Evolutionary conservation across 2,888 invertebrate genomes (phyloP), one percentile per base, ranked within the genome.

Genomic region (Hydropsyche betteni): DNA sequence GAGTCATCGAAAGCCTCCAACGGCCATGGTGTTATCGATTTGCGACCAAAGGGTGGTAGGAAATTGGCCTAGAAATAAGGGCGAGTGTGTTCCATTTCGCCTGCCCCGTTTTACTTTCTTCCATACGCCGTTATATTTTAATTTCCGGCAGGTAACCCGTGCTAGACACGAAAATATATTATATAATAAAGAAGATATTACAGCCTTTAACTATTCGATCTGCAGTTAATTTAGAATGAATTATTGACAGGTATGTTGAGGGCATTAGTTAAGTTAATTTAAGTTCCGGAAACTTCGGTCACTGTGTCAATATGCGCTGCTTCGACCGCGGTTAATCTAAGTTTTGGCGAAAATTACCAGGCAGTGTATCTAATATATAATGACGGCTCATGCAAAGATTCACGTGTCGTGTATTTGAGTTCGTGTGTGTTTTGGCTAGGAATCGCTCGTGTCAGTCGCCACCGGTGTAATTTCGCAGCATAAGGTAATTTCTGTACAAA

Each of bases 51-150:
- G 44, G 44, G 44, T 64, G 12, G 36, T 61, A 34, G 64, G 34
- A 64, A 64, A 36, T 64, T 36, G 64, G 64, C 34, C 36, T 64
- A 12, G 36, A 64, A 64, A 64, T 64, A 64, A 64, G 64, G 34
- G 36, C 34, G 36, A 64, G 16, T 58, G 64, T 64, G 36, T 36
- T 64, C 64, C 34, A 64, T 64, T 64, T 64, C 64, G 8, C 24
- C 36, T 8, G 33, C 33, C 16, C 10, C 5, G 10, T 16, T 61
- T 1, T 61, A 6, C 33, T 36, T 36, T n/a, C 34, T 64, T 64
- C 12, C 36, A 64, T 10, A 44, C 36, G 33, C 64, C 64, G 34
- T 64, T 64, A 64, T 64, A 64, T 64, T 64, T 64, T 64, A 64
- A 64, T 64, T 64, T 64, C 64, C 64, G 64, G 64, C 34, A n/a